Conservation (phyloP, 2,797 vertebrate genomes). For the Rhinichthys osculus region DNA sequence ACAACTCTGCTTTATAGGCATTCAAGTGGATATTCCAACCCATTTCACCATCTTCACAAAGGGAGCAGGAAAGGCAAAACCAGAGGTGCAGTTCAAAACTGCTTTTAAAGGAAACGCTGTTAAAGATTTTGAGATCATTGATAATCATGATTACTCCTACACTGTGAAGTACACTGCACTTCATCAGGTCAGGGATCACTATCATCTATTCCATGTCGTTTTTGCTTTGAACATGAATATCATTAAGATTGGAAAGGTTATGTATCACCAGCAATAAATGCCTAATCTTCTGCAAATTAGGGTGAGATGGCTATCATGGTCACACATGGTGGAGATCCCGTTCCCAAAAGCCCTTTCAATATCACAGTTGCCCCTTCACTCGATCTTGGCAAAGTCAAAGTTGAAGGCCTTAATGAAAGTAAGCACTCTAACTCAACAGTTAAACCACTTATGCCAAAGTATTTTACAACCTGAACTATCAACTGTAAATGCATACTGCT, state of each 20-base stretch:
- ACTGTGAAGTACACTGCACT: conserved; percentile 94
- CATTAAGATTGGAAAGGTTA: background rate
- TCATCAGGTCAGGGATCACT: conserved; percentile 81
- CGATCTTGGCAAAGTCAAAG: conserved; percentile 90
- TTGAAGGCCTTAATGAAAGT: conserved; percentile 91
- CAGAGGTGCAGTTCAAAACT: conserved; percentile 87
- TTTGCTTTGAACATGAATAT: background rate
- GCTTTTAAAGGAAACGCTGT: conserved; percentile 85
- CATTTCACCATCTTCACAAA: conserved; percentile 98
- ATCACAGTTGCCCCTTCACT: conserved; percentile 88
- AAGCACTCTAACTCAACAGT: conserved; percentile 66
- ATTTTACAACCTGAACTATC: background rate
- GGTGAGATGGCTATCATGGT: conserved; percentile 90
- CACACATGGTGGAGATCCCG: conserved; percentile 88
- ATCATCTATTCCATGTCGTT: background rate
- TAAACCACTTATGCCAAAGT: background rate
- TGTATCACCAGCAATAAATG: background rate
- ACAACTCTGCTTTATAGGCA: conserved; percentile 78
- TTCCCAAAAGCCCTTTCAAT: conserved; percentile 92
- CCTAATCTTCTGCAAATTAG: conserved; percentile 66
- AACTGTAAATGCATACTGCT: background rate
- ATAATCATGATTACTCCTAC: conserved; percentile 97
- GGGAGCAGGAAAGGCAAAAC: conserved; percentile 92
- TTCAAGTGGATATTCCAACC: conserved; percentile 92
- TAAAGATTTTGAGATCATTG: conserved; percentile 94